Conservation (phyloP, 1,140 invertebrate genomes). For the Heliothis virescens region DNA sequence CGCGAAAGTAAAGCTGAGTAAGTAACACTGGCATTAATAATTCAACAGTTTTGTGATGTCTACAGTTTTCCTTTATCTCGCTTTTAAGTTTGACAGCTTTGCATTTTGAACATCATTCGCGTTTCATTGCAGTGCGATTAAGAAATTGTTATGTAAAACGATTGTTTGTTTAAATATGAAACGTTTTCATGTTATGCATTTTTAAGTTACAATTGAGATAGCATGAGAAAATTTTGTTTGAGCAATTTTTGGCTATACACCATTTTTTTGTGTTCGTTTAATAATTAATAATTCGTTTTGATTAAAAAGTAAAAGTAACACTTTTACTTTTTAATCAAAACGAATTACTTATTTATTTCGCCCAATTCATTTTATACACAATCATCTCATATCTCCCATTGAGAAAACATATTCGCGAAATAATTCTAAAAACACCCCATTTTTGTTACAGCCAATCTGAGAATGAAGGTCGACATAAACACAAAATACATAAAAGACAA, state of each 20-base stretch:
- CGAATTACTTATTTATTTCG: too few relatives aligned
- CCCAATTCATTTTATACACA: too few relatives aligned
- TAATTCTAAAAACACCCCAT: background rate
- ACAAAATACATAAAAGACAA: slow-evolving; percentile 76
- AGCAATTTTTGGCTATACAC: too few relatives aligned
- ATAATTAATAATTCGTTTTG: too few relatives aligned
- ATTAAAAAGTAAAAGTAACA: too few relatives aligned
- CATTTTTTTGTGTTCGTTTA: too few relatives aligned
- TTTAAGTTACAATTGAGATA: background rate
- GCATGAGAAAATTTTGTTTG: background rate
- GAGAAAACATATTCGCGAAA: too few relatives aligned
- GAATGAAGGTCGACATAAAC: slow-evolving; percentile 79
- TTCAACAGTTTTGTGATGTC: slow-evolving; percentile 30
- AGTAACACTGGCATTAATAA: slow-evolving; percentile 51
- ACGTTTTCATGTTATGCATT: slow-evolving; percentile 10
- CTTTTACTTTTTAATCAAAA: too few relatives aligned
- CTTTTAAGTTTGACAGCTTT: slow-evolving; percentile 29
- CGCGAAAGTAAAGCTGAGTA: slow-evolving; percentile 78
- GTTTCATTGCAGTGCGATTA: slow-evolving; percentile 19
- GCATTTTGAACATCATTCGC: slow-evolving; percentile 14
- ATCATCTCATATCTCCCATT: too few relatives aligned
- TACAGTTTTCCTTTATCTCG: slow-evolving; percentile 28
- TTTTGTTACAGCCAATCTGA: slow-evolving; percentile 72
- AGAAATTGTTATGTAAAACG: slow-evolving; percentile 22
- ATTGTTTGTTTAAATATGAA: slow-evolving; percentile 3